Conservation (phyloP, 2,888 invertebrate genomes). For the Criorhina ranunculi region DNA sequence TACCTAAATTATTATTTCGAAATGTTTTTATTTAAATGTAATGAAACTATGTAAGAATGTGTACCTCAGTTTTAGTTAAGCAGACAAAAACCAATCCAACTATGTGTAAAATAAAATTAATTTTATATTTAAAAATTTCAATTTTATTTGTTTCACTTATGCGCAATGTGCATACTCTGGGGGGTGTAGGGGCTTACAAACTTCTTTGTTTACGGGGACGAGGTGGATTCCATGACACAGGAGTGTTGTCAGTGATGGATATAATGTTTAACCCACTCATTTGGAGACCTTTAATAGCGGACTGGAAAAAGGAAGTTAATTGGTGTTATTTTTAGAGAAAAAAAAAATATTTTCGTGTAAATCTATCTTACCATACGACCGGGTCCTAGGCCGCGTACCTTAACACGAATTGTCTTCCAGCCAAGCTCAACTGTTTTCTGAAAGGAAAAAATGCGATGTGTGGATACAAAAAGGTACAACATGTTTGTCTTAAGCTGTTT, state of each 20-base stretch:
- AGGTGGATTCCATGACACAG: constrained; percentile 92
- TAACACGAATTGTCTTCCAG: constrained; percentile 90
- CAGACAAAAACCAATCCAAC: constrained; percentile 46
- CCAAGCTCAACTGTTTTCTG: constrained; percentile 91
- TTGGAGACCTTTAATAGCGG: constrained; percentile 96
- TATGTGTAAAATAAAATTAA: constrained; percentile 54
- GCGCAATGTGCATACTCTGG: not conserved
- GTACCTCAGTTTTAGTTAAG: constrained; percentile 64
- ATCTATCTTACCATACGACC: constrained; percentile 93
- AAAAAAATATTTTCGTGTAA: no score
- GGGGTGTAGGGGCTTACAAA: constrained; percentile 87
- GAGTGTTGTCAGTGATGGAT: constrained; percentile 96
- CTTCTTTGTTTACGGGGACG: constrained; percentile 93
- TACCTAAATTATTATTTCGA: constrained; percentile 71
- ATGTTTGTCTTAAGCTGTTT: no score
- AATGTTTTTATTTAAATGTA: constrained; percentile 58
- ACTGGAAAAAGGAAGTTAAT: constrained; percentile 87
- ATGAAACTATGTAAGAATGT: constrained; percentile 40
- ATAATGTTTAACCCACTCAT: constrained; percentile 95
- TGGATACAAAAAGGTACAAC: no score
- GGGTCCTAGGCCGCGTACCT: constrained; percentile 93
- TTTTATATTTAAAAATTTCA: constrained; percentile 53
- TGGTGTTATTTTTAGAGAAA: not conserved
- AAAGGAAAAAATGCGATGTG: not conserved
- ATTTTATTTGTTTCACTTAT: constrained; percentile 4